phyloP scores from a whole-genome alignment of 2,113 vertebrate species.

The Pampusana beccarii region DNA sequence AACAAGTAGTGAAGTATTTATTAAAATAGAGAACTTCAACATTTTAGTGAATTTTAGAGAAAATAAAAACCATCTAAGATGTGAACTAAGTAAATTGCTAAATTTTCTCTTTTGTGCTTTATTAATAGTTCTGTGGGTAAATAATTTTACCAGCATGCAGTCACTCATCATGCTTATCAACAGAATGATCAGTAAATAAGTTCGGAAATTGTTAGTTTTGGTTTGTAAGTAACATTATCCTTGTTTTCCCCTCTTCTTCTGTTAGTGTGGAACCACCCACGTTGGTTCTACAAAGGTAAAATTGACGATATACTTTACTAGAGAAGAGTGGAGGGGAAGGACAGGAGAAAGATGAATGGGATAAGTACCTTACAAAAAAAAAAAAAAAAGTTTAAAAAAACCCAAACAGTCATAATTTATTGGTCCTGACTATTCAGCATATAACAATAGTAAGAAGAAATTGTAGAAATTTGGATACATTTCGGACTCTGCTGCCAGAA shows the following conservation, averaged over 20 bases:
- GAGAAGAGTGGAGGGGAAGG: background rate
- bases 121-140: background rate
- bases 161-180: background rate
- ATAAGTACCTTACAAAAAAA: background rate
- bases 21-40: background rate
- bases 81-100: background rate
- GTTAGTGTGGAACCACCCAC: background rate
- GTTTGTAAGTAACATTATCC: background rate
- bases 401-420: background rate
- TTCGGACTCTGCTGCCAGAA: background rate
- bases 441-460: background rate
- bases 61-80: background rate
- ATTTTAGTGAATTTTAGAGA: background rate
- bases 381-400: background rate
- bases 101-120: background rate
- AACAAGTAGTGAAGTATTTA: background rate
- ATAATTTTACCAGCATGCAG: background rate
- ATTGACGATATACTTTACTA: background rate
- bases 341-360: background rate
- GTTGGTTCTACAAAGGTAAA: background rate
- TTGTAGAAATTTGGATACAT: background rate
- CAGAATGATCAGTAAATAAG: background rate
- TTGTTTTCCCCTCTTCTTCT: background rate
- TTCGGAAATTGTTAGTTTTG: background rate
- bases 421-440: background rate